Base-by-base conservation (phyloP, 2,797 vertebrate species). In the Danio jaintianensis region DNA sequence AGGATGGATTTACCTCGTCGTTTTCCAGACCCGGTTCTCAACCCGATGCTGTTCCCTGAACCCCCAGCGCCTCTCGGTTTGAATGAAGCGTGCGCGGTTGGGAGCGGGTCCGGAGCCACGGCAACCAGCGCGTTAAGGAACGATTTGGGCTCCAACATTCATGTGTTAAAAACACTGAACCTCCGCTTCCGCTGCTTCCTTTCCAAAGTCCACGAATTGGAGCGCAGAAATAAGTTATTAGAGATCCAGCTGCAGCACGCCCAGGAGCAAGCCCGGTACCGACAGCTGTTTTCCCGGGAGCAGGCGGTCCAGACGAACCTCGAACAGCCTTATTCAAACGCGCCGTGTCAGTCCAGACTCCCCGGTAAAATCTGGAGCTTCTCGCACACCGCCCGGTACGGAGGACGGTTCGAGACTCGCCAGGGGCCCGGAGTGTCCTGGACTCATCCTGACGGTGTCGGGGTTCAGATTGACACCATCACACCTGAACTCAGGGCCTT, bases 311-410 rank as follows among this genome's bases (percentile, higher is more conserved):
- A 96, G 85, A 96, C 95, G 18, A 90, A 92, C 85, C 74, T 78
- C 69, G 71, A 59, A 4, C 47, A 36, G 61, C 74, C 82, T 36
- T 52, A 71, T 16, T 66, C 86, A 48, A 75, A 78, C n/a, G 61
- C 68, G 22, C 78, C 64, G 58, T 88, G 75, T 67, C 90, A 88
- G 79, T 85, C 90, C 59, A 92, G 93, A 16, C 62, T 94, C 69
- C 95, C 95, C n/a, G 95, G 95, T 9, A 94, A 90, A 84, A 95
- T 95, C 88, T 96, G 95, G 95, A 96, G 92, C 89, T 95, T 93
- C 87, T 93, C 93, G 9, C 95, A 95, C 85, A 92, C 93, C 83
- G 89, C 93, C 71, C 89, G 93, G 15, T 92, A 91, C 18, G 95
- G 94, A 12, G 94, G 93, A 43, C 93, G 90, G 6, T 85, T 93